Conservation (phyloP, 2,888 invertebrate genomes). For the Eupithecia inturbata region DNA sequence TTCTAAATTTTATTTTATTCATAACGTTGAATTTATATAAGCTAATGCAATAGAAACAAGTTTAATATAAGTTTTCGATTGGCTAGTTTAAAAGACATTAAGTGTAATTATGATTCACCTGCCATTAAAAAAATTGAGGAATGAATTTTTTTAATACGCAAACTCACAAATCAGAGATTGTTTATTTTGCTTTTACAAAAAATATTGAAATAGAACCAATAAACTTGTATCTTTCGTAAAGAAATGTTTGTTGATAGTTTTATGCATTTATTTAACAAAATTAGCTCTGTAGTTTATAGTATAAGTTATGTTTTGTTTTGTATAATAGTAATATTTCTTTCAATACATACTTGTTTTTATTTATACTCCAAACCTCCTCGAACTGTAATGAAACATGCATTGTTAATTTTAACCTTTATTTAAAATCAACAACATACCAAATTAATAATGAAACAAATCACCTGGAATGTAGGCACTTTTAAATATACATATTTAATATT, state of each 20-base stretch:
- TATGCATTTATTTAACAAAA: slow-evolving; percentile 31
- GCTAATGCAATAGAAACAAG: slow-evolving; percentile 17
- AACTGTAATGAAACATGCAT: slow-evolving; percentile 26
- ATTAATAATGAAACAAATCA: slow-evolving; percentile 56
- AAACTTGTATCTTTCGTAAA: slow-evolving; percentile 1
- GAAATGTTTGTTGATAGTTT: slow-evolving; percentile 7
- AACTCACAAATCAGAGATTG: neutral
- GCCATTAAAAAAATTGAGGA: slow-evolving; percentile 9
- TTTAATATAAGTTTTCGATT: slow-evolving; percentile 14
- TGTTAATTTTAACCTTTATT: slow-evolving; percentile 51
- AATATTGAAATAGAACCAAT: neutral
- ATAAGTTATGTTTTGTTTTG: slow-evolving; percentile 28
- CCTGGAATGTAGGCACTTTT: slow-evolving; percentile 83
- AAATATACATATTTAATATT: slow-evolving; percentile 44
- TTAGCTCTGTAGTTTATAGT: slow-evolving; percentile 15
- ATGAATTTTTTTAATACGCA: slow-evolving; percentile 3
- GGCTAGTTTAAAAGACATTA: slow-evolving; percentile 8
- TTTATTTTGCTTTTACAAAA: neutral
- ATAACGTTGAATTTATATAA: slow-evolving; percentile 8
- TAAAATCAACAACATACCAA: slow-evolving; percentile 61
- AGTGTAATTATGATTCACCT: slow-evolving; percentile 4
- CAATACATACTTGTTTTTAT: slow-evolving; percentile 36
- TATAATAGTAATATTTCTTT: slow-evolving; percentile 68
- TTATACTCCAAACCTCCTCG: slow-evolving; percentile 2
- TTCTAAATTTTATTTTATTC: slow-evolving; percentile 30